phyloP scores from a whole-genome alignment of 2,113 vertebrate genomes.

The Crotalus helleri region DNA sequence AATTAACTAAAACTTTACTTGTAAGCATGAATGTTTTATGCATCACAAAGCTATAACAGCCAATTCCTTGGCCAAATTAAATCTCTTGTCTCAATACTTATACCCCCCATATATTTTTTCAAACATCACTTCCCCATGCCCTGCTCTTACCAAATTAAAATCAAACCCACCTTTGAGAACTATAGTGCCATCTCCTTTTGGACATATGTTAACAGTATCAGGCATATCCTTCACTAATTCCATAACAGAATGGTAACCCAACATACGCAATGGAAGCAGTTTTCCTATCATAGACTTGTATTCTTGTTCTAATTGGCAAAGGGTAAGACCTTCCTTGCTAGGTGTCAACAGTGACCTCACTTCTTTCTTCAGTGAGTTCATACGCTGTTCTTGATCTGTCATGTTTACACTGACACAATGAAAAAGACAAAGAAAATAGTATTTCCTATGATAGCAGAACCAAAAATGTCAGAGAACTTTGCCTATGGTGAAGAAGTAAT shows the following conservation, averaged over 20 bases:
- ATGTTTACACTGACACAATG: slow-evolving; percentile 31
- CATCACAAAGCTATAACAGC: neutral
- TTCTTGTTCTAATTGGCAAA: slow-evolving; percentile 75
- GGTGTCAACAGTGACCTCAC: slow-evolving; percentile 83
- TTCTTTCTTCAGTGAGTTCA: slow-evolving; percentile 80
- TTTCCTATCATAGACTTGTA: slow-evolving; percentile 78
- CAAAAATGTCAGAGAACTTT: neutral
- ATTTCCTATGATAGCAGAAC: neutral
- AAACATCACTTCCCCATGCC: neutral
- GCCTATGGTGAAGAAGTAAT: too few species aligned
- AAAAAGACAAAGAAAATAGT: too few species aligned
- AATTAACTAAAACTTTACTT: too few species aligned
- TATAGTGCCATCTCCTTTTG: slow-evolving; percentile 55
- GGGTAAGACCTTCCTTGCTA: slow-evolving; percentile 76
- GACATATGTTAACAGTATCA: slow-evolving; percentile 75
- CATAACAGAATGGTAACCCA: slow-evolving; percentile 81
- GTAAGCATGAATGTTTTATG: too few species aligned
- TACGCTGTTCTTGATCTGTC: slow-evolving; percentile 66
- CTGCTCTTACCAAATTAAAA: rapidly evolving
- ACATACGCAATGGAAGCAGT: slow-evolving; percentile 72
- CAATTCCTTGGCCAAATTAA: neutral
- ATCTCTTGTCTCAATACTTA: neutral
- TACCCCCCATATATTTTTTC: neutral
- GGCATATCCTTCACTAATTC: slow-evolving; percentile 85
- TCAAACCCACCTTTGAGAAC: slow-evolving; percentile 75